A percentile compares a stretch with the other conserved stretches of the same genome.
phyloP scores from a whole-genome alignment of 2,797 vertebrate genomes.

The Mallotus villosus region DNA sequence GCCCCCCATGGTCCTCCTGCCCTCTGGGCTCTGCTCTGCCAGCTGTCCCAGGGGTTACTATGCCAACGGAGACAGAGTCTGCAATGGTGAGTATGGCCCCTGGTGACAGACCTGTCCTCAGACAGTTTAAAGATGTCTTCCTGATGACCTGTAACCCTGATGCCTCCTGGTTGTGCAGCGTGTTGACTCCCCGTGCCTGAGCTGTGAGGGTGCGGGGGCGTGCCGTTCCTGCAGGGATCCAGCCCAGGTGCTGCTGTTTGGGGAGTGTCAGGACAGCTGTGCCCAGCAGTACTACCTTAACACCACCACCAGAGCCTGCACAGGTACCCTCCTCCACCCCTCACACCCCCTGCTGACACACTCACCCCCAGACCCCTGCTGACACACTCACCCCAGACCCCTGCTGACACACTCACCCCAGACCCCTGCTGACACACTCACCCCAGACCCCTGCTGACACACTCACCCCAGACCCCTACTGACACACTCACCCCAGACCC shows the following conservation, averaged over 20 bases:
- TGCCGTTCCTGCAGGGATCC: conserved; percentile 87
- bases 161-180: conserved; percentile 62
- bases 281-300: conserved; percentile 94
- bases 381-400: no score
- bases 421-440: no score
- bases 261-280: conserved; percentile 90
- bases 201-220: conserved; percentile 72
- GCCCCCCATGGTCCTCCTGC: conserved; percentile 68
- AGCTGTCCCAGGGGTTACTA: conserved; percentile 82
- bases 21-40: conserved; percentile 73
- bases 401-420: no score
- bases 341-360: no score
- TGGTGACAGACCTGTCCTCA: neutral
- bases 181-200: conserved; percentile 82
- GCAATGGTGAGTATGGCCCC: conserved; percentile 73
- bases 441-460: no score
- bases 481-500: no score
- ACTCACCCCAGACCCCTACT: no score
- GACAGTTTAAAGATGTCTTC: no score
- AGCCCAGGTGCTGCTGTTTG: conserved; percentile 87
- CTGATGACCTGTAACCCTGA: neutral
- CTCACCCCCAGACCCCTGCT: no score
- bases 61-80: conserved; percentile 68
- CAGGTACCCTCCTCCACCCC: conserved; percentile 69
- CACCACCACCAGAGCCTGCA: conserved; percentile 79